Percentiles rank a stretch among this genome's conserved stretches.
These are phyloP conservation scores for Zaprionus gabonicus DNA, from an alignment of 1,140 invertebrate genomes.

Conservation along the genomic window DNA sequence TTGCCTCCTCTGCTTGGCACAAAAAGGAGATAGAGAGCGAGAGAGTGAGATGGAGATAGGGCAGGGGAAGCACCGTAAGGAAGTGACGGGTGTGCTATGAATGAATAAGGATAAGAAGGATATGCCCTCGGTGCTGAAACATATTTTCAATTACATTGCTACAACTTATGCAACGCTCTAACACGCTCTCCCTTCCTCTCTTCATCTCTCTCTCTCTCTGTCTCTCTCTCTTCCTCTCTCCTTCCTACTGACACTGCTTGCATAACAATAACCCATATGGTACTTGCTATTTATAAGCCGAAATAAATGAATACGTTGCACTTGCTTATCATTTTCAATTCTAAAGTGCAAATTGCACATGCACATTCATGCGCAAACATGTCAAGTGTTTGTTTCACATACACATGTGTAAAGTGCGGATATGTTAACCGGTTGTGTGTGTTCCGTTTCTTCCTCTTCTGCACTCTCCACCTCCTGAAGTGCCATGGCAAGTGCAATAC, in stretches of 20 bases:
- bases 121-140: slow-evolving; percentile 28
- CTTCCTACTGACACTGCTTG: slow-evolving; percentile 9
- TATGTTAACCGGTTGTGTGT: background rate
- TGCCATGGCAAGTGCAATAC: background rate
- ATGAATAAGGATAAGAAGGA: slow-evolving; percentile 27
- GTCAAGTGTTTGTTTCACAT: slow-evolving; percentile 21
- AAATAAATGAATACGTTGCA: slow-evolving; percentile 28
- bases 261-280: slow-evolving; percentile 52
- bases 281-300: slow-evolving; percentile 40
- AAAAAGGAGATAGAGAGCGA: background rate
- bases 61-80: background rate
- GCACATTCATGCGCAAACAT: slow-evolving; percentile 4
- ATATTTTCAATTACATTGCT: slow-evolving; percentile 56
- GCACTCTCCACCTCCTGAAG: background rate
- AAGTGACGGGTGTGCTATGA: slow-evolving; percentile 16
- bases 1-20: slow-evolving; percentile 12
- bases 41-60: background rate
- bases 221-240: background rate
- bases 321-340: slow-evolving; percentile 15
- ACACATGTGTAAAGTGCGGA: slow-evolving; percentile 16
- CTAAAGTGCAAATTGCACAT: slow-evolving; percentile 27
- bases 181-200: background rate
- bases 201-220: background rate
- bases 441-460: background rate
- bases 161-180: slow-evolving; percentile 29